Percentiles rank a stretch among this genome's conserved stretches.
phyloP scores from a whole-genome alignment of 2,888 invertebrate genomes.

The Autographa pulchrina region DNA sequence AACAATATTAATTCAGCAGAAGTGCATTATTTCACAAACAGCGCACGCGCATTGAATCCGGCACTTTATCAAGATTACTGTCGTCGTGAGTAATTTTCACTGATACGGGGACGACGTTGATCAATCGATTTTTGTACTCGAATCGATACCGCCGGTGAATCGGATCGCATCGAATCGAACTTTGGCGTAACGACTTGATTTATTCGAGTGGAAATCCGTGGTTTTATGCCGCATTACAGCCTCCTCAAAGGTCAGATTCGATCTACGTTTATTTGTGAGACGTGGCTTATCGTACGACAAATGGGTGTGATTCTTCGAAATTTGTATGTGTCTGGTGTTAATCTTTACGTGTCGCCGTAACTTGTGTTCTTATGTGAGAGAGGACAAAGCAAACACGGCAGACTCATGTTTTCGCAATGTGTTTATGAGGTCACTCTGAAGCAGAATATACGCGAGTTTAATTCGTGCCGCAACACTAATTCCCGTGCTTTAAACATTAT shows the following conservation, averaged over 20 bases:
- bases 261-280: constrained; percentile 44
- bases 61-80: constrained; percentile 82
- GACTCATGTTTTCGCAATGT: constrained; percentile 13
- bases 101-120: constrained; percentile 80
- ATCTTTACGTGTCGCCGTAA: constrained; percentile 33
- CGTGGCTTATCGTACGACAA: constrained; percentile 43
- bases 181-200: constrained; percentile 65
- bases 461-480: neutral
- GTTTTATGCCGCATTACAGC: constrained; percentile 58
- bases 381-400: constrained; percentile 13
- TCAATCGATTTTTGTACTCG: constrained; percentile 79
- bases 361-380: constrained; percentile 36
- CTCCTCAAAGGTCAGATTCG: constrained; percentile 46
- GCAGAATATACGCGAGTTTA: neutral
- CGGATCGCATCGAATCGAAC: constrained; percentile 60
- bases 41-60: constrained; percentile 64
- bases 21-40: constrained; percentile 34
- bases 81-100: constrained; percentile 78
- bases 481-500: constrained; percentile 1
- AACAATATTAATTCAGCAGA: constrained; percentile 54
- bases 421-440: constrained; percentile 16
- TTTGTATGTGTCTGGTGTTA: constrained; percentile 38
- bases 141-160: constrained; percentile 59
- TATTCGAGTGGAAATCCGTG: constrained; percentile 66
- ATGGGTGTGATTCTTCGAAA: constrained; percentile 41